Evolutionary conservation across 64 coral and sea anemone species (phyloP).

Genomic region (Orbicella faveolata): DNA sequence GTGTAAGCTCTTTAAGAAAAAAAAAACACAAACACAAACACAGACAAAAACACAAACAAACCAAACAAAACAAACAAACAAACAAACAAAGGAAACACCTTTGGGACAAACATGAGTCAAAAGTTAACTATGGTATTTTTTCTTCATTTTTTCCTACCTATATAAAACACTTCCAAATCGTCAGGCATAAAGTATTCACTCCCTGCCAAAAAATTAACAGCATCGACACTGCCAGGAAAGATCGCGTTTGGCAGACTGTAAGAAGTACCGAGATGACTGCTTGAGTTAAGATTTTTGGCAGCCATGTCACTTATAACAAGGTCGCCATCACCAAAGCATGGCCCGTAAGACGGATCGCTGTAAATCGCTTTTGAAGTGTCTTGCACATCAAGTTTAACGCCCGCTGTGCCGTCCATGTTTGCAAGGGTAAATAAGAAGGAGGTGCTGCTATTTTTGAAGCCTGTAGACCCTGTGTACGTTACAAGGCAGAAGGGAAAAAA

Average conservation of each 20-base stretch:
- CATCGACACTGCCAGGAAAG: background rate
- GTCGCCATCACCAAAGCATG: conserved; percentile 26
- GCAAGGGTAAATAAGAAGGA: conserved; percentile 23
- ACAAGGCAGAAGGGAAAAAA: background rate
- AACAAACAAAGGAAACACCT: no score
- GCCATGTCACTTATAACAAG: background rate
- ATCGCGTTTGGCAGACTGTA: background rate
- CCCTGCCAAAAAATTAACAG: background rate
- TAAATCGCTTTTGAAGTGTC: background rate
- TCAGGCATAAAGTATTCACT: conserved; percentile 11
- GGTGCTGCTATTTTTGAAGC: background rate
- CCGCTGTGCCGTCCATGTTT: background rate
- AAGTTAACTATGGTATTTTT: no score
- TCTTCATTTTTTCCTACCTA: background rate
- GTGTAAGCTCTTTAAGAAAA: no score
- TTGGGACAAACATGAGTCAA: no score
- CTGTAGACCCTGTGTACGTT: background rate
- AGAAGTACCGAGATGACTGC: background rate
- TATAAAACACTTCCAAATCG: conserved; percentile 12
- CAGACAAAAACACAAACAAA: no score
- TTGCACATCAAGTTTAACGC: background rate
- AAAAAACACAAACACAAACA: no score
- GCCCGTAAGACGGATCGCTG: background rate
- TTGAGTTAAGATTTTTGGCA: background rate
- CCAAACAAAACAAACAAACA: no score